phyloP scores from a whole-genome alignment of 2,888 invertebrate species.

The Dasypogon diadema region DNA sequence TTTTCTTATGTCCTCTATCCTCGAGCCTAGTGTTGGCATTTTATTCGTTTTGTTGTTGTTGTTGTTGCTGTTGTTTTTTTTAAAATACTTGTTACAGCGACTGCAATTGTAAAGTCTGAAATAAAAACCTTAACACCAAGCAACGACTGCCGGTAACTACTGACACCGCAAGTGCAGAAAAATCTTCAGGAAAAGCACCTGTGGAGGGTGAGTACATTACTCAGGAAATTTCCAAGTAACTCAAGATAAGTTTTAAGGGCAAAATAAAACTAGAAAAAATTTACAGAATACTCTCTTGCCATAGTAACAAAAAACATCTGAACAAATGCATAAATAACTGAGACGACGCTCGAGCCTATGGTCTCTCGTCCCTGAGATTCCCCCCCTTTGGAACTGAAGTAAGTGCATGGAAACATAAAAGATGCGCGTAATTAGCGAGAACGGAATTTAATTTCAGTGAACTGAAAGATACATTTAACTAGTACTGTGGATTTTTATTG shows the following conservation, averaged over 20 bases:
- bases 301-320: conserved; percentile 38
- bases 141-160: conserved; percentile 18
- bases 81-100: conserved; percentile 29
- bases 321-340: conserved; percentile 50
- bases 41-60: conserved; percentile 15
- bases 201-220: conserved; percentile 49
- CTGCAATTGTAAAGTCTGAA: conserved; percentile 47
- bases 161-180: conserved; percentile 50
- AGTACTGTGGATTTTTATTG: conserved; percentile 44
- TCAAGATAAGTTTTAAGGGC: conserved; percentile 48
- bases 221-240: conserved; percentile 32
- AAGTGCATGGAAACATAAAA: conserved; percentile 43
- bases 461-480: conserved; percentile 42
- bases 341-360: conserved; percentile 39
- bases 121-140: conserved; percentile 40
- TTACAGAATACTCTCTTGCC: neutral
- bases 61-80: conserved; percentile 38
- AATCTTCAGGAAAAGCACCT: conserved; percentile 47
- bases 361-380: neutral
- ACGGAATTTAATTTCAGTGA: conserved; percentile 49
- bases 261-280: conserved; percentile 24
- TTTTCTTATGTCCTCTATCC: conserved; percentile 46
- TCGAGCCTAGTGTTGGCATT: conserved; percentile 45
- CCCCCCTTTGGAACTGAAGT: neutral
- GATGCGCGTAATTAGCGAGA: conserved; percentile 50